Evolutionary conservation across 2,888 invertebrate genomes (phyloP).

Genomic region (Dicranocentrus wangi): DNA sequence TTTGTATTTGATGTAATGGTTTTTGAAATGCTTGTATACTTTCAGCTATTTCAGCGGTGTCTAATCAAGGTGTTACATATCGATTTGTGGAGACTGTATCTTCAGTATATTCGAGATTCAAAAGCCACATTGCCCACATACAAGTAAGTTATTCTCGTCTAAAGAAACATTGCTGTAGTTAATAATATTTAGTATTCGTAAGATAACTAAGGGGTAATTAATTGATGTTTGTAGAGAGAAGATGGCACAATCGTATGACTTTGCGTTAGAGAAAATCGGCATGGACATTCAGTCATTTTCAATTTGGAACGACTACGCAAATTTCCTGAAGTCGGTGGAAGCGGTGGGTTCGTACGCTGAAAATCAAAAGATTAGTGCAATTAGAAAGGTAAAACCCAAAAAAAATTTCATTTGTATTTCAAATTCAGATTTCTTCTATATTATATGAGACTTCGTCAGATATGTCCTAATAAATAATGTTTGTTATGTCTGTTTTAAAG

Average conservation of each 20-base stretch:
- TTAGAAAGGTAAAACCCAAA: conserved; percentile 85
- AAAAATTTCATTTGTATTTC: background rate
- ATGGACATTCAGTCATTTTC: conserved; percentile 97
- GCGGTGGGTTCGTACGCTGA: conserved; percentile 99
- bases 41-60: conserved; percentile 97
- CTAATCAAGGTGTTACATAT: conserved; percentile 99
- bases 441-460: too few species aligned
- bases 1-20: too few species aligned
- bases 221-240: conserved; percentile 85
- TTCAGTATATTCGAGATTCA: conserved; percentile 98
- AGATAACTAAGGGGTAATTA: background rate
- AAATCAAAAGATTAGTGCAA: conserved; percentile 98
- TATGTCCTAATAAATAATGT: too few species aligned
- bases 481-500: conserved; percentile 75
- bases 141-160: conserved; percentile 82
- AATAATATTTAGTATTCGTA: background rate
- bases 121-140: conserved; percentile 93
- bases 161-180: conserved; percentile 24
- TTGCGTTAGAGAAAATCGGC: conserved; percentile 98
- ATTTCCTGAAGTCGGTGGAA: conserved; percentile 95
- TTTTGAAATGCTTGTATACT: too few species aligned
- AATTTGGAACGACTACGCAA: conserved; percentile 98
- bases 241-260: conserved; percentile 99
- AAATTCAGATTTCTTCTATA: too few species aligned
- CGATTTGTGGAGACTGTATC: conserved; percentile 97